phyloP scores from a whole-genome alignment of 1,140 invertebrate genomes.

The Formica selysi region DNA sequence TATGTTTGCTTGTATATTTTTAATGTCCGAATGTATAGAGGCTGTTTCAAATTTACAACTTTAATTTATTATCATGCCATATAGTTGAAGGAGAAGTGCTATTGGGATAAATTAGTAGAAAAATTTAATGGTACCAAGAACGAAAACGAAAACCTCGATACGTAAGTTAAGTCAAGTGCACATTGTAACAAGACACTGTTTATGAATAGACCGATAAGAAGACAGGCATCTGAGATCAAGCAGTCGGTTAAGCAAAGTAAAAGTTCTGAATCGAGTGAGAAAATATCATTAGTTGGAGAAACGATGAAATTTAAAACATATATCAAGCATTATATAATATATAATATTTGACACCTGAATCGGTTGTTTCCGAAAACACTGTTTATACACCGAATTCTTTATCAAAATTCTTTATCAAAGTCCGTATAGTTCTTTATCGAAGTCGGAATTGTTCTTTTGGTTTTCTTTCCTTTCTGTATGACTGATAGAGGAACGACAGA shows the following conservation, averaged over 20 bases:
- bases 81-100: neutral
- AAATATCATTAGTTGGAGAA: constrained; percentile 2
- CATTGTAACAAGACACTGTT: constrained; percentile 60
- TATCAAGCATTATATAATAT: neutral
- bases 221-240: neutral
- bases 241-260: constrained; percentile 22
- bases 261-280: neutral
- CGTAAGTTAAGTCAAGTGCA: constrained; percentile 27
- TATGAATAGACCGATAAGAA: constrained; percentile 43
- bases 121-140: constrained; percentile 23
- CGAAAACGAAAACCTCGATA: neutral
- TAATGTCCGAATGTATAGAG: neutral
- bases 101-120: neutral
- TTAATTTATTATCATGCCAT: neutral
- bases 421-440: neutral
- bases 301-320: neutral
- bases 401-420: neutral
- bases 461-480: neutral
- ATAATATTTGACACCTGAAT: neutral
- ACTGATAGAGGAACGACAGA: neutral
- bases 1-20: neutral
- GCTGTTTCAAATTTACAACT: neutral
- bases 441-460: neutral
- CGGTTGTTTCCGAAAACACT: neutral
- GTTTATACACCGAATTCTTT: neutral